These are phyloP conservation scores for Rousettus madagascariensis DNA, from an alignment of 2,797 vertebrate genomes.

Conservation along the genomic window DNA sequence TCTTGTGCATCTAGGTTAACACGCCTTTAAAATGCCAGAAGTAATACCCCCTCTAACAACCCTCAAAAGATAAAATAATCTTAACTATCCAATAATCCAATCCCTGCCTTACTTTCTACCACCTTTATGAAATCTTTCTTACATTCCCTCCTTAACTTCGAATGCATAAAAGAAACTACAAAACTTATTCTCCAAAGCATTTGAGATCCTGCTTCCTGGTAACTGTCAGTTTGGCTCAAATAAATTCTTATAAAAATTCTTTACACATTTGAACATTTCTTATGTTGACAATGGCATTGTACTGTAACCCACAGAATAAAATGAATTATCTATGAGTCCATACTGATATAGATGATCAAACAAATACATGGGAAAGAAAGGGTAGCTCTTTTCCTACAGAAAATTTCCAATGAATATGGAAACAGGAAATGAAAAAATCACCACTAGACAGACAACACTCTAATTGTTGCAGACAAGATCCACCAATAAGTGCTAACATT, in stretches of 20 bases:
- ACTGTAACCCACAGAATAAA: background rate
- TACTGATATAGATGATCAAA: background rate
- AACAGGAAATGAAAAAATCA: background rate
- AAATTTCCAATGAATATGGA: constrained; percentile 8
- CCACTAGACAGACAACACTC: background rate
- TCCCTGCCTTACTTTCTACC: background rate
- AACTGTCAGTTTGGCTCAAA: background rate
- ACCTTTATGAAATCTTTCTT: background rate
- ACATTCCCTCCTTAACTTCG: background rate
- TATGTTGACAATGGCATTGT: background rate
- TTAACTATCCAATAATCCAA: background rate
- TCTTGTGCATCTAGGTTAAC: background rate
- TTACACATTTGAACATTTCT: background rate
- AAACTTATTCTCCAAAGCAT: background rate
- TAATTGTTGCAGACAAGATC: background rate
- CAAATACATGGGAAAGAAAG: background rate
- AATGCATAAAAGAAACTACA: background rate
- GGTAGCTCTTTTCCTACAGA: background rate
- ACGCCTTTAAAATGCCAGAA: background rate
- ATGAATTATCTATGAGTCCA: background rate
- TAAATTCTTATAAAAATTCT: background rate
- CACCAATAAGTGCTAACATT: background rate
- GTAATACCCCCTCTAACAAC: background rate
- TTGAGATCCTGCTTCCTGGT: background rate
- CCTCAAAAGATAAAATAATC: background rate